Evolutionary conservation across 2,113 vertebrate species (phyloP), one percentile per base, ranked within the genome.

Genomic region (Urocitellus parryii): DNA sequence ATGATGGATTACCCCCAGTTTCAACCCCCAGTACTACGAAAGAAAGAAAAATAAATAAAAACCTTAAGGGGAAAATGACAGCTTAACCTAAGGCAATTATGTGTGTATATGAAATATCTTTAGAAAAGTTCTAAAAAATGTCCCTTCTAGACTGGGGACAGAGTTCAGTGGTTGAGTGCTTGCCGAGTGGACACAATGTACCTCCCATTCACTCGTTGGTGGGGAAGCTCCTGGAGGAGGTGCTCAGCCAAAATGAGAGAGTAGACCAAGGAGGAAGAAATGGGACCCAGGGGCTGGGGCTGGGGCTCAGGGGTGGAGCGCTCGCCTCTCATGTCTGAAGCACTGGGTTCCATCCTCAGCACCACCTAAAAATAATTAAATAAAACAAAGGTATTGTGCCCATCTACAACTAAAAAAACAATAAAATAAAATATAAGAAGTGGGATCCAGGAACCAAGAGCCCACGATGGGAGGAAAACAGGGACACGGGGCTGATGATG

Each of bases 211-310:
- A 48, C 58, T 8, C 13, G 11, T 65, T 58, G 37, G 61, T 27
- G 58, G 85, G 48, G 85, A 89, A 84, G 79, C 51, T 53, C 39
- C 67, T 61, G 27, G 34, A 88, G 61, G 37, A 77, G 53, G 8
- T 86, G 61, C 27, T 92, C 42, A 86, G 39, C n/a, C 58, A 67
- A 77, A 89, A 77, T 25, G 22, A 72, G 20, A 70, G 22, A 37
- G 13, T 56, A 61, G 84, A 93, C 39, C 37, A 78, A 81, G 73
- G 68, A 73, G 56, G 29, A 68, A 80, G 83, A 94, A 88, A n/a
- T 32, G 6, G 42, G 37, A 77, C 37, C 77, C 37, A 83, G 45
- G 63, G 51, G 51, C 51, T 53, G 51, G 51, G 51, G 13, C 51
- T 48, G 51, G 13, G 13, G 51, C 51, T 53, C 51, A 53, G 51